Evolutionary conservation across 1,140 invertebrate genomes (phyloP).

Genomic region (Stratiolaelaps scimitus): DNA sequence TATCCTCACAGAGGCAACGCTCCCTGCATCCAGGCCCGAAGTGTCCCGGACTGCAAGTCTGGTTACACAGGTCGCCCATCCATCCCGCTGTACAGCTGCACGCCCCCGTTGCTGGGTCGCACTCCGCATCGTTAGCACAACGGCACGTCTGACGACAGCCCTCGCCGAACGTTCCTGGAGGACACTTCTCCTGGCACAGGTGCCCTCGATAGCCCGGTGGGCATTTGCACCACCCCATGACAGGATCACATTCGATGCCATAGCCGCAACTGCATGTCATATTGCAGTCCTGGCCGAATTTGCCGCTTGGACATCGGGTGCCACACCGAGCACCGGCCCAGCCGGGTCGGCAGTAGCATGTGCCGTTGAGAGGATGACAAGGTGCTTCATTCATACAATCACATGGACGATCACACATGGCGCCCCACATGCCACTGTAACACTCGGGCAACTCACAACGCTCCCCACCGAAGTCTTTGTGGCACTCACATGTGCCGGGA

Average conservation of each 20-base stretch:
- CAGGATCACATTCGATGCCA: constrained; percentile 43
- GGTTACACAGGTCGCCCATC: too few species aligned
- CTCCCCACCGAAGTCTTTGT: too few species aligned
- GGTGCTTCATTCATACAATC: constrained; percentile 62
- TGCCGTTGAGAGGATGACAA: constrained; percentile 56
- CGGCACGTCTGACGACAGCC: constrained; percentile 59
- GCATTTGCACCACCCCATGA: constrained; percentile 45
- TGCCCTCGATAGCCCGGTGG: constrained; percentile 44
- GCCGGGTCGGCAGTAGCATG: constrained; percentile 57
- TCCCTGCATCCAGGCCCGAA: too few species aligned
- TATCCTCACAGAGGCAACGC: too few species aligned
- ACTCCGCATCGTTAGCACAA: constrained; percentile 46
- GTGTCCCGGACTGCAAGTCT: too few species aligned
- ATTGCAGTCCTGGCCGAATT: constrained; percentile 43
- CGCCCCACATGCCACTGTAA: constrained; percentile 39
- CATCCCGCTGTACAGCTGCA: too few species aligned
- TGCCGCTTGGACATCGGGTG: constrained; percentile 39
- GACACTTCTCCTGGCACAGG: constrained; percentile 37
- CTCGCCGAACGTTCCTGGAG: constrained; percentile 52
- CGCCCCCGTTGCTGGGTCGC: too few species aligned
- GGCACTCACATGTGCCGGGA: too few species aligned
- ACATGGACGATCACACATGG: constrained; percentile 61
- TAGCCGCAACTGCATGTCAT: constrained; percentile 43
- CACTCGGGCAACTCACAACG: too few species aligned
- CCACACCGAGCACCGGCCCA: constrained; percentile 51